These are phyloP conservation scores for Aplodontia rufa DNA, from an alignment of 2,113 vertebrate species.

Conservation along the genomic window DNA sequence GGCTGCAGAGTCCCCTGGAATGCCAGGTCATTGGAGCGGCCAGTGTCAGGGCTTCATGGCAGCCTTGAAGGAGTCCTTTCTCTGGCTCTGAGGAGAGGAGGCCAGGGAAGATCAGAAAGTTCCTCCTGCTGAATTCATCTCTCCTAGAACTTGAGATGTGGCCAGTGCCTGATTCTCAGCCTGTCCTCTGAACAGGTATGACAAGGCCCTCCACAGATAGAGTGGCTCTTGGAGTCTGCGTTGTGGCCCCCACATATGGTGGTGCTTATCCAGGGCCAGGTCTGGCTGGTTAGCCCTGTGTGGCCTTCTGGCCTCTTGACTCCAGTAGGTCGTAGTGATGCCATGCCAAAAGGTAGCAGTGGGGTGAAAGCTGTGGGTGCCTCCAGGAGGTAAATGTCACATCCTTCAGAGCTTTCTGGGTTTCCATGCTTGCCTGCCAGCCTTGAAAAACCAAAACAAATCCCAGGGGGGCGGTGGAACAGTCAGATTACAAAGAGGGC, in stretches of 20 bases:
- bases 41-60: neutral
- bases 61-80: neutral
- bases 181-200: neutral
- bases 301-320: neutral
- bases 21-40: neutral
- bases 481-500: neutral
- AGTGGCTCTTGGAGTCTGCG: neutral
- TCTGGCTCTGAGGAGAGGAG: neutral
- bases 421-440: rapidly evolving
- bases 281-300: rapidly evolving
- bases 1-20: rapidly evolving
- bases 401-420: neutral
- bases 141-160: neutral
- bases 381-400: neutral
- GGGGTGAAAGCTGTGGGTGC: neutral
- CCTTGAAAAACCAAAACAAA: neutral
- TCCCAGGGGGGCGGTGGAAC: neutral
- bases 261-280: neutral
- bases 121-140: neutral
- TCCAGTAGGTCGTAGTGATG: neutral
- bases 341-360: neutral
- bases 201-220: rapidly evolving
- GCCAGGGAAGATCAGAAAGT: neutral
- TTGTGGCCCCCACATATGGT: rapidly evolving
- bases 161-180: too few relatives aligned